Evolutionary conservation across 1,140 invertebrate genomes (phyloP), one percentile per base, ranked within the genome.

Genomic region (Drosophila arawakana): DNA sequence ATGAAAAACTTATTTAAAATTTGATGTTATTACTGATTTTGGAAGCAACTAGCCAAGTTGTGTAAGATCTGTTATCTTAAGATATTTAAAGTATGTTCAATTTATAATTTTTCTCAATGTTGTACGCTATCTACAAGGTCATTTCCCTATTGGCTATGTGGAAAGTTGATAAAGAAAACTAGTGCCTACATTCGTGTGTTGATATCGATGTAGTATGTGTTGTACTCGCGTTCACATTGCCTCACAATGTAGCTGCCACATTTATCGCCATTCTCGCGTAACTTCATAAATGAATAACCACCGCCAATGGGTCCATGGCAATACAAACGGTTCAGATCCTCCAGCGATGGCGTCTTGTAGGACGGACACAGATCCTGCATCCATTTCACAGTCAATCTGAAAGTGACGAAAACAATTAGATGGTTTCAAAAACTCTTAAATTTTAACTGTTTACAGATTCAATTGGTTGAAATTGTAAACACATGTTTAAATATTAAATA

Each of bases 231-330:
- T 92, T 96, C 95, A 90, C 96, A 96, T 92, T 98, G 96, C 39
- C 97, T 93, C 10, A 98, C 89, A 75, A 98, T 95, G 92, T 95
- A 98, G 85, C 95, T 96, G 9, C 97, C 97, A 57, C 94, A 93
- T 92, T 95, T 94, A 80, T 96, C 95, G 1, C 94, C 93, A 89
- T 97, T 97, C 69, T 96, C 95, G 91, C 96, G 94, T 39, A 98
- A 93, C 92, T 98, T 98, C 30, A 95, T 93, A 85, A 97, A 96
- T 1, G 97, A 96, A 94, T 97, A 98, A 84, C 95, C 95, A 54
- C 95, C 95, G 11, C 97, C 96, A 69, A 98, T 95, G 61, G 97
- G 97, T 34, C 97, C 97, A 93, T 98, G 97, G 85, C 97, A 97
- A 92, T 96, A 97, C 63, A 96, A 93, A 52, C 93, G 93, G 77